These are phyloP conservation scores for Pao palembangensis DNA, from an alignment of 2,113 vertebrate species.

Conservation along the genomic window DNA sequence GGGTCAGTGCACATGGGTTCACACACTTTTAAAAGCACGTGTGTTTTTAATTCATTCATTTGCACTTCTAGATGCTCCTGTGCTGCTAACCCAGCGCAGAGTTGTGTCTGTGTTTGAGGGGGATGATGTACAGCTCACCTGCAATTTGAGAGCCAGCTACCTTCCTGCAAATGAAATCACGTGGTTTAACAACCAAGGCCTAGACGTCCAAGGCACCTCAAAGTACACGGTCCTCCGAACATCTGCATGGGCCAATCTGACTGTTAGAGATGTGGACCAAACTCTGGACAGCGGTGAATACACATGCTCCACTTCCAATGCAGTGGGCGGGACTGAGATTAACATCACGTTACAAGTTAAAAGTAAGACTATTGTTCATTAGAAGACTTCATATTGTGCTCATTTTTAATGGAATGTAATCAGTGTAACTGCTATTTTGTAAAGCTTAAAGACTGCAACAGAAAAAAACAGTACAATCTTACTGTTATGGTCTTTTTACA, in stretches of 20 bases:
- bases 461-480: background rate
- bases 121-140: conserved; percentile 77
- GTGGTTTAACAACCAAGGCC: conserved; percentile 84
- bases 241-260: conserved; percentile 77
- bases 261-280: conserved; percentile 74
- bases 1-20: conserved; percentile 68
- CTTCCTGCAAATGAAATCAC: conserved; percentile 71
- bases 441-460: background rate
- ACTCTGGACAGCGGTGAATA: conserved; percentile 77
- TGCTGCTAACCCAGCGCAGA: conserved; percentile 71
- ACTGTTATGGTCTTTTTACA: no score
- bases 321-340: conserved; percentile 78
- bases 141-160: conserved; percentile 65
- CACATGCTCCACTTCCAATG: conserved; percentile 80
- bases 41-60: background rate
- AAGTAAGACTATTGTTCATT: conserved; percentile 61
- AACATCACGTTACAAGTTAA: conserved; percentile 79
- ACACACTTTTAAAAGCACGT: background rate
- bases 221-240: conserved; percentile 79
- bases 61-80: conserved; percentile 75
- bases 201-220: conserved; percentile 58
- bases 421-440: background rate
- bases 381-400: no score
- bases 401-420: no score
- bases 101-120: conserved; percentile 80